Evolutionary conservation across 1,140 invertebrate species (phyloP), one percentile per base, ranked within the genome.

Genomic region (Philopotamus ludificatus): DNA sequence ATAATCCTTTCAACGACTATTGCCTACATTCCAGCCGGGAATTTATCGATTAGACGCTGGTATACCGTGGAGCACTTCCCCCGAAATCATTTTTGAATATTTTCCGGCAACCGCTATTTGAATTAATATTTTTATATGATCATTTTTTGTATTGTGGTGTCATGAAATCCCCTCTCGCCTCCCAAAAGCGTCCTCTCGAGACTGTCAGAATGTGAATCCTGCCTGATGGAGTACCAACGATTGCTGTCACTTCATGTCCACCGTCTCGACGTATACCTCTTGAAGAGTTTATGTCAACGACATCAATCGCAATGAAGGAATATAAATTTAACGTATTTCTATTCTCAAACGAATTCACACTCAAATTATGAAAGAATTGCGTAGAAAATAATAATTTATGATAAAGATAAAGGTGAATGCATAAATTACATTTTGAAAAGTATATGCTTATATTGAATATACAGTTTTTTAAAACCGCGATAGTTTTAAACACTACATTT

Each of bases 1-100:
- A 59, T 59, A 65, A 65, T 23, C 63, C 63, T 59, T 65, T 65
- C 63, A n/a, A 65, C 47, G 49, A 63, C 23, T 51, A 59, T 41
- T 57, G 63, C 63, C 63, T 53, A 34, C 53, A 63, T 53, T 63
- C 61, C 15, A 10, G 61, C 63, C 23, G 58, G 57, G 58, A 65
- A 63, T 28, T 47, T 26, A 63, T 63, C 61, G 61, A 63, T 63
- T 63, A 51, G 42, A 45, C 28, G 28, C 42, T 26, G 49, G 41
- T 22, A 41, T 60, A 45, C 58, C 22, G 58, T 41, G 45, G 58
- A 39, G 18, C 42, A 23, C 28, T 45, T 45, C 21, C 10, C 21
- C 23, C 49, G 41, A 25, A 54, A 54, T 54, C 28, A 34, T 54
- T 26, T 16, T n/a, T 8, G 18, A 25, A 47, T n/a, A 28, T 45